phyloP scores from a whole-genome alignment of 2,797 vertebrate genomes.

The Pipistrellus nathusii region DNA sequence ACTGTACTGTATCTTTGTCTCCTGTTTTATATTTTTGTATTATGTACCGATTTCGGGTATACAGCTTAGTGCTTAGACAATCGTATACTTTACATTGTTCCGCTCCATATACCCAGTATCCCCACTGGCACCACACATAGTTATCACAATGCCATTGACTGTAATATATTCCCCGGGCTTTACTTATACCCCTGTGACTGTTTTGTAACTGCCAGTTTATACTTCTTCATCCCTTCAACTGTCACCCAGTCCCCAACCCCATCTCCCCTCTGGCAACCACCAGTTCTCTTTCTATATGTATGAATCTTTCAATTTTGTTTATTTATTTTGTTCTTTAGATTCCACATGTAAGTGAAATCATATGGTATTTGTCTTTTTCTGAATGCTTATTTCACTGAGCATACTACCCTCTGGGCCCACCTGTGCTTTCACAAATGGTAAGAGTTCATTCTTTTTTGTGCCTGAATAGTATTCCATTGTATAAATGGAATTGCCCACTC shows the following conservation, averaged over 20 bases:
- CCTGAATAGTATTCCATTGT: not conserved
- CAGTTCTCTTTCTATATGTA: not conserved
- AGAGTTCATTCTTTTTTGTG: not conserved
- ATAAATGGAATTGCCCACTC: not conserved
- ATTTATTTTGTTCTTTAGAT: not conserved
- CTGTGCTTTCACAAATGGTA: not conserved
- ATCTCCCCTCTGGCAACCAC: not conserved
- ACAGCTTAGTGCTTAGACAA: not conserved
- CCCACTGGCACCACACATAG: not conserved
- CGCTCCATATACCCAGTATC: not conserved
- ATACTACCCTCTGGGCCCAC: not conserved
- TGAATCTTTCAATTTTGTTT: not conserved
- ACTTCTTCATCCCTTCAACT: not conserved
- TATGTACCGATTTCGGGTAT: not conserved
- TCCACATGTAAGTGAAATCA: not conserved
- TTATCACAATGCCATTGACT: not conserved
- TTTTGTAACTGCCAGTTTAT: not conserved
- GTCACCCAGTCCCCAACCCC: not conserved
- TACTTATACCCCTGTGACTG: not conserved
- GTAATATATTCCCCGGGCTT: not conserved
- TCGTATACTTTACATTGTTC: not conserved
- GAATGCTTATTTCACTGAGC: not conserved
- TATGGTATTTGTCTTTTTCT: not conserved
- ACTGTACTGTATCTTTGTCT: not conserved
- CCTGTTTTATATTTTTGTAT: not conserved